A percentile compares a stretch with the other conserved stretches of the same genome.
phyloP scores from a whole-genome alignment of 2,113 vertebrate genomes.

The Callopanchax toddi region DNA sequence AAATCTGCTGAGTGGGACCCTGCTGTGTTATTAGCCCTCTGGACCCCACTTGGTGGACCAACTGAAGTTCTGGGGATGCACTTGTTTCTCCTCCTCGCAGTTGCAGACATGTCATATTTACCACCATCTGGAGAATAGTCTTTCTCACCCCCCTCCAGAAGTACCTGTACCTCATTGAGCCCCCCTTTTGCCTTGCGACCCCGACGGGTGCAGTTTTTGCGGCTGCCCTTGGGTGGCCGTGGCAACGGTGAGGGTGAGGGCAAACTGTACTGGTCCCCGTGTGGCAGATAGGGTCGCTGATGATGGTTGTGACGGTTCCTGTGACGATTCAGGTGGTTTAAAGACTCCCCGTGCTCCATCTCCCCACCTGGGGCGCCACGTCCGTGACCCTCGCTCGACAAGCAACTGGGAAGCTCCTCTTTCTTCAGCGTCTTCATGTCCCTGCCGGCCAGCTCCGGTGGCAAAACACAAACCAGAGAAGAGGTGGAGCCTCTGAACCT shows the following conservation, averaged over 20 bases:
- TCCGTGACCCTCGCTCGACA: conserved; percentile 73
- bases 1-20: conserved; percentile 54
- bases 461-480: conserved; percentile 82
- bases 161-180: conserved; percentile 80
- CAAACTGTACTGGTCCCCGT: conserved; percentile 76
- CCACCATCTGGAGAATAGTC: conserved; percentile 75
- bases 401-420: conserved; percentile 87
- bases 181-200: conserved; percentile 81
- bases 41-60: conserved; percentile 89
- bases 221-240: conserved; percentile 70
- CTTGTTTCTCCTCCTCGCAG: conserved; percentile 88
- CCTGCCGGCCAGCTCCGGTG: conserved; percentile 78
- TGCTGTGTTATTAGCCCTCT: conserved; percentile 82
- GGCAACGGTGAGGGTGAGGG: conserved; percentile 69
- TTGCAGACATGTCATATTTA: conserved; percentile 71
- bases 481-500: conserved; percentile 94
- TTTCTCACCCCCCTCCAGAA: conserved; percentile 64
- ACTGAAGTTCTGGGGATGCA: conserved; percentile 88
- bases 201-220: conserved; percentile 89
- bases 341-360: conserved; percentile 80
- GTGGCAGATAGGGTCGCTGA: conserved; percentile 75
- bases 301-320: conserved; percentile 74
- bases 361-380: conserved; percentile 77
- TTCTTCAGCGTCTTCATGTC: conserved; percentile 89
- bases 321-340: conserved; percentile 79